Evolutionary conservation across 2,888 invertebrate genomes (phyloP), one percentile per base, ranked within the genome.

Genomic region (Caenorhabditis sp.): DNA sequence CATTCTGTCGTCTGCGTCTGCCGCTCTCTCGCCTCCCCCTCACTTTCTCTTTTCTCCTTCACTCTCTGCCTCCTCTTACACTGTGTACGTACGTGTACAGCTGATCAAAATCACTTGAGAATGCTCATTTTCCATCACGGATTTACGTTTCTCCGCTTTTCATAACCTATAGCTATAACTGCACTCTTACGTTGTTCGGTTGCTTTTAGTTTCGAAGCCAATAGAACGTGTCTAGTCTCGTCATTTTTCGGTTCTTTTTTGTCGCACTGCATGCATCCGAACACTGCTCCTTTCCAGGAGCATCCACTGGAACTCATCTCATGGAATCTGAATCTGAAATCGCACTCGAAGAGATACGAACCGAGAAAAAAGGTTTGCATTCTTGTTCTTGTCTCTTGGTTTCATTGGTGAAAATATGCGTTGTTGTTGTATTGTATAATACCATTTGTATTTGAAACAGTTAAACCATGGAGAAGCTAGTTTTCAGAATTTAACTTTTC

Each of bases 1-100:
- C 41, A 45, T 58, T 50, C 50, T 43, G 32, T 32, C 2, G 24
- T 41, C 68, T 68, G 50, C 68, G 68, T 59, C 22, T 68, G 26
- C 7, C 17, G 15, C 35, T 22, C 26, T 15, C n/a, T 24, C 32
- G 15, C 41, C 58, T 43, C 26, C 52, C 52, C 41, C n/a, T n/a
- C 68, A 59, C 58, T 68, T 59, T 68, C 68, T 58, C 58, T 43
- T 59, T 58, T 32, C 68, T n/a, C n/a, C n/a, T n/a, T 50, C 68
- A 68, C 55, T 58, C 66, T 37, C 43, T n/a, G n/a, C n/a, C n/a
- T n/a, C 46, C 48, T 32, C 52, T 50, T 68, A 52, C 68, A 66
- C 66, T 56, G 65, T 55, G 65, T 55, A 43, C 55, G 30, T 55
- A 46, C 45, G 65, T 55, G 17, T 66, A 66, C 66, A 66, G 66